Percentiles rank a stretch among this genome's conserved stretches.
Conservation (phyloP, 2,888 invertebrate genomes). For the Chloroclystis v-ata region DNA sequence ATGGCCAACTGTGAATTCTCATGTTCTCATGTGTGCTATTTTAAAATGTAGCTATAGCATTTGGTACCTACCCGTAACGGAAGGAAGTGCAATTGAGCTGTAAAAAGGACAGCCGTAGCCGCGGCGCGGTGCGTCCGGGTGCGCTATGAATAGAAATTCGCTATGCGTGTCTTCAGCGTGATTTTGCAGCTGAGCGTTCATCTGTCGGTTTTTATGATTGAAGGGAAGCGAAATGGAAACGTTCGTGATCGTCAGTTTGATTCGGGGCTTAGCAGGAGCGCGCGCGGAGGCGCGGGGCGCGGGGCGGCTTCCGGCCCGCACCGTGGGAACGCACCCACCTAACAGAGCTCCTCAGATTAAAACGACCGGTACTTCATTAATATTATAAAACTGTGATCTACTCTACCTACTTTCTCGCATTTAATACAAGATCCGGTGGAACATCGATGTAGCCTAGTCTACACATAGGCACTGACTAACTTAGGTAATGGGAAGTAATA, state of each 20-base stretch:
- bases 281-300: slow-evolving; percentile 40
- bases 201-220: slow-evolving; percentile 48
- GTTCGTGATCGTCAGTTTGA: slow-evolving; percentile 66
- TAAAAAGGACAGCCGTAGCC: slow-evolving; percentile 37
- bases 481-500: slow-evolving; percentile 15
- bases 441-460: background rate
- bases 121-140: slow-evolving; percentile 28
- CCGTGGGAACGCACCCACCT: slow-evolving; percentile 75
- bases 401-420: slow-evolving; percentile 37
- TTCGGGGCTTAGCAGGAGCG: slow-evolving; percentile 60
- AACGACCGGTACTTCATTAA: slow-evolving; percentile 64
- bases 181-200: slow-evolving; percentile 62
- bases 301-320: slow-evolving; percentile 68
- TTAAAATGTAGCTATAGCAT: slow-evolving; percentile 22
- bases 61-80: slow-evolving; percentile 39
- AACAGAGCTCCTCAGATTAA: slow-evolving; percentile 65
- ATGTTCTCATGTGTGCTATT: slow-evolving; percentile 27
- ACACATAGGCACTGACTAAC: background rate
- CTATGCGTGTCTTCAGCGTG: slow-evolving; percentile 61
- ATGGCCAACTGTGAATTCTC: background rate
- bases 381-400: slow-evolving; percentile 62
- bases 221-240: slow-evolving; percentile 41
- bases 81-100: slow-evolving; percentile 60
- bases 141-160: slow-evolving; percentile 58
- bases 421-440: slow-evolving; percentile 29